Percentiles rank a stretch among this genome's conserved stretches.
Conservation (phyloP, 2,797 vertebrate species). For the Urocyon cinereoargenteus region DNA sequence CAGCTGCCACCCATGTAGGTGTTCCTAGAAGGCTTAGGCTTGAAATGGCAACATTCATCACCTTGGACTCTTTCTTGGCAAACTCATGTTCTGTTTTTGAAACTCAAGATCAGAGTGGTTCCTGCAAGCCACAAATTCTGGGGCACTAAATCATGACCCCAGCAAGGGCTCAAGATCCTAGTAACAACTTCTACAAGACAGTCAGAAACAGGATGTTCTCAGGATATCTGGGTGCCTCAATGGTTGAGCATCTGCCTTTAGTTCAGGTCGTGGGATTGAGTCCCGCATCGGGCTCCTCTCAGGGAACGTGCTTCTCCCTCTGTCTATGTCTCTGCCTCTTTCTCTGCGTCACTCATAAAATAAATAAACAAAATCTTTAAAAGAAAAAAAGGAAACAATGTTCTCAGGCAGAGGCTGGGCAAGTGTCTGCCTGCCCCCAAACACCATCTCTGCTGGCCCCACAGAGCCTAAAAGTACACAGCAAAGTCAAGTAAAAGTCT, state of each 20-base stretch:
- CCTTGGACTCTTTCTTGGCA: background rate
- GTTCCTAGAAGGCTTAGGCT: background rate
- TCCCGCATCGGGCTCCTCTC: too few relatives aligned
- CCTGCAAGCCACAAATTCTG: background rate
- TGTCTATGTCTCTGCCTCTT: too few relatives aligned
- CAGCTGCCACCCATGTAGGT: background rate
- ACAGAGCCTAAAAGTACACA: background rate
- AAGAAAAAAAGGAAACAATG: background rate
- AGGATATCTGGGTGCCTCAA: too few relatives aligned
- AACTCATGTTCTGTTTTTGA: conserved; percentile 3
- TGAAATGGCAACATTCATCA: background rate
- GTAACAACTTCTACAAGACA: background rate
- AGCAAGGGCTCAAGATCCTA: background rate
- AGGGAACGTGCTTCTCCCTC: too few relatives aligned
- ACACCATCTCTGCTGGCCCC: background rate
- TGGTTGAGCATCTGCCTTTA: too few relatives aligned
- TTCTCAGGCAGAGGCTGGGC: background rate
- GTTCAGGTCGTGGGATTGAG: too few relatives aligned
- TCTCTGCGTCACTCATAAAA: too few relatives aligned
- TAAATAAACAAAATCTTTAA: too few relatives aligned
- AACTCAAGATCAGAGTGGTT: background rate
- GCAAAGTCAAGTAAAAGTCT: background rate
- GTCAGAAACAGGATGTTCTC: background rate
- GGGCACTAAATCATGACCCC: background rate
- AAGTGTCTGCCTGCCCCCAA: background rate